Percentiles rank a stretch among this genome's conserved stretches.
Conservation (phyloP, 2,888 invertebrate species). For the Sminthurinus aureus region DNA sequence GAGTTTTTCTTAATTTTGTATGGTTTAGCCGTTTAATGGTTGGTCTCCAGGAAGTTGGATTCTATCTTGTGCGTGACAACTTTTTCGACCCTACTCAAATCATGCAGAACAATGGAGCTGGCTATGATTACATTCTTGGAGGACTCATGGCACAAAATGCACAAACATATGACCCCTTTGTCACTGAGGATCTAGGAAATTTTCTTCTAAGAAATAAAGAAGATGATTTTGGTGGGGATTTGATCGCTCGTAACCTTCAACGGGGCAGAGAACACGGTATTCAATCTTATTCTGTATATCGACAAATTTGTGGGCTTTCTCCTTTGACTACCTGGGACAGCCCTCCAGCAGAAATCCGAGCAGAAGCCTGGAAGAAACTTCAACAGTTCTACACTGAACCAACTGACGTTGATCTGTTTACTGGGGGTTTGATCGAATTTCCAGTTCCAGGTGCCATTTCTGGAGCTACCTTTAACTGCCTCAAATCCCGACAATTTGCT, state of each 20-base stretch:
- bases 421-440: constrained; percentile 83
- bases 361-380: constrained; percentile 50
- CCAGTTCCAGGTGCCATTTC: constrained; percentile 81
- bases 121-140: constrained; percentile 54
- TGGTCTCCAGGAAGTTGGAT: constrained; percentile 46
- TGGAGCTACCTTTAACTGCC: constrained; percentile 86
- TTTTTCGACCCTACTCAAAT: constrained; percentile 55
- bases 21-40: constrained; percentile 44
- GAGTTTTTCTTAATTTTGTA: too few relatives aligned
- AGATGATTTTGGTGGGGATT: constrained; percentile 52
- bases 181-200: constrained; percentile 52
- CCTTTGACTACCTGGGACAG: constrained; percentile 46
- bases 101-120: constrained; percentile 47
- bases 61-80: constrained; percentile 56
- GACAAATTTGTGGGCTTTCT: constrained; percentile 47
- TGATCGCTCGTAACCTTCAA: constrained; percentile 52
- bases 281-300: constrained; percentile 46
- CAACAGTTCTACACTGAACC: constrained; percentile 49
- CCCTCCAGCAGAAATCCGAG: constrained; percentile 49
- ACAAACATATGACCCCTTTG: constrained; percentile 54
- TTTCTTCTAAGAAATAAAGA: constrained; percentile 49
- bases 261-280: constrained; percentile 54
- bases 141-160: constrained; percentile 57
- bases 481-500: constrained; percentile 66
- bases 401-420: constrained; percentile 80